Evolutionary conservation across 2,888 invertebrate genomes (phyloP), one percentile per base, ranked within the genome.

Genomic region (Cheilosia variabilis): DNA sequence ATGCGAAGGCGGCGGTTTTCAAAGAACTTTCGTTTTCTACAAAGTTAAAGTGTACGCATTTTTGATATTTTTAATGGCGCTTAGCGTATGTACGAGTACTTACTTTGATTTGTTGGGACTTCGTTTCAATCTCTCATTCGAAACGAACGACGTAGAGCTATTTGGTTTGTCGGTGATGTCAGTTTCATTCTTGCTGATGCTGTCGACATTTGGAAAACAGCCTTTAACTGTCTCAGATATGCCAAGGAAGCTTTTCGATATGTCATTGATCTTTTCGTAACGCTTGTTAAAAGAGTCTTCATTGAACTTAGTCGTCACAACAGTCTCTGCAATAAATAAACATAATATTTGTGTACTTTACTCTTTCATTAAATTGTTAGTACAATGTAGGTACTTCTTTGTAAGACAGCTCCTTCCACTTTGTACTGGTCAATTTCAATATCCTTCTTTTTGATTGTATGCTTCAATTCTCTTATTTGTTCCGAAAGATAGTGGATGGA

Each of bases 341-440:
- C 80, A 47, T 43, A n/a, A 27, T 22, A 22, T 10, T 2, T 24
- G 24, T 24, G 27, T 6, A 7, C 7, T 27, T 22, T 10, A 50
- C 15, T 27, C 19, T 17, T 6, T 9, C 10, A 1, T 17, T 5
- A 4, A 27, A 9, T 13, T 17, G 34, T 22, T 1, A 9, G 1
- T 5, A 13, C 0, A n/a, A 57, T 37, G 86, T n/a, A n/a, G n/a
- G n/a, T 87, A 91, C 92, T 88, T 87, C 91, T 88, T 37, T 88
- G 88, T 22, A 92, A 73, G 22, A 88, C 62, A 17, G 88, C 89
- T 5, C 91, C 91, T 62, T 92, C 91, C 0, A 52, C 63, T 58
- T 89, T 90, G 65, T 90, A 92, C 63, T 92, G 91, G 2, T 88
- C 84, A 1, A 92, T 87, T 87, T 92, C 92, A 0, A 83, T 53